Evolutionary conservation across 2,888 invertebrate genomes (phyloP).

Genomic region (Oxyteleia sp.): DNA sequence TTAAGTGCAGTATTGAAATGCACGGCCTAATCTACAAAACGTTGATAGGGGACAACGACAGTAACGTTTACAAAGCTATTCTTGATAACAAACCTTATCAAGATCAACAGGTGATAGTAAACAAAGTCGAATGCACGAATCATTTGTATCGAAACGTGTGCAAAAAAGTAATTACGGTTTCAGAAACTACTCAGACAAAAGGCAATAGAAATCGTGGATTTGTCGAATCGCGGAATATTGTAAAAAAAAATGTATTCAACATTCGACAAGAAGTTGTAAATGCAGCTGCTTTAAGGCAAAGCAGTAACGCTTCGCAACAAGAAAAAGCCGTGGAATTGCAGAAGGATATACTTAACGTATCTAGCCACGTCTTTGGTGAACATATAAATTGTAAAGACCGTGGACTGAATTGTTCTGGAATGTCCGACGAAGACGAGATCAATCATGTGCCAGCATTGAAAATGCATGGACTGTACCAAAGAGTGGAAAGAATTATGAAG

Average conservation of each 20-base stretch:
- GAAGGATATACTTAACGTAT: background rate
- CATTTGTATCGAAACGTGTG: conserved; percentile 77
- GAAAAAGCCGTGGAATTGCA: background rate
- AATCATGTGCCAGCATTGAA: background rate
- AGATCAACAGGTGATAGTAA: conserved; percentile 15
- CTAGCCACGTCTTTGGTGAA: background rate
- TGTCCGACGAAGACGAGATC: background rate
- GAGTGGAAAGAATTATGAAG: background rate
- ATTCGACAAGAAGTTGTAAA: background rate
- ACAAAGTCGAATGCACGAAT: conserved; percentile 76
- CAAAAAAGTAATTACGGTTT: conserved; percentile 24
- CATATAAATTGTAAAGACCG: background rate
- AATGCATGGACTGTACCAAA: background rate
- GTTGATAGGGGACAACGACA: conserved; percentile 47
- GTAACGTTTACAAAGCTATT: conserved; percentile 19
- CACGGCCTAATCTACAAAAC: background rate
- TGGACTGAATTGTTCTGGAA: background rate
- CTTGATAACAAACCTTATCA: conserved; percentile 28
- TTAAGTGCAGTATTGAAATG: background rate
- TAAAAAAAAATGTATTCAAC: background rate
- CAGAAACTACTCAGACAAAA: background rate
- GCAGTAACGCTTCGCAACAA: background rate
- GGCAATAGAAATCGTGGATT: background rate
- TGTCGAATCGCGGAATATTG: background rate
- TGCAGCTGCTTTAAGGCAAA: background rate